Conservation (phyloP, 37 sponge, comb jelly and placozoan genomes). For the Haliclona indistincta region DNA sequence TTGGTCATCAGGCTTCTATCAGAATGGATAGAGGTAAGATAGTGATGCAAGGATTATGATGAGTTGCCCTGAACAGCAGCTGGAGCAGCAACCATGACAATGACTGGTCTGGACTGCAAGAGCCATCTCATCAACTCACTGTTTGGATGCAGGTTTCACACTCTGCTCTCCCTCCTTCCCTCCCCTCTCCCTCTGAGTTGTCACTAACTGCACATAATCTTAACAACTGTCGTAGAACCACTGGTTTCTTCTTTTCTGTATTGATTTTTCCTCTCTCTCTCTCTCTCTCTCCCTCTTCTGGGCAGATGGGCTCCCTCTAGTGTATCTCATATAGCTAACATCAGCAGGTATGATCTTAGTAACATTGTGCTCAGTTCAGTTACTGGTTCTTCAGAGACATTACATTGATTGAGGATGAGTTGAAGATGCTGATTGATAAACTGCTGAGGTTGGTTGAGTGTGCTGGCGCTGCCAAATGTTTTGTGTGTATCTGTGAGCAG, state of each 20-base stretch:
- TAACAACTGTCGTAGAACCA: no score
- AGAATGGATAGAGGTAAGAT: slow-evolving; percentile 23
- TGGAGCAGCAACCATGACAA: slow-evolving; percentile 29
- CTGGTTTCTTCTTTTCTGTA: no score
- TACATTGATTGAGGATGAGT: slow-evolving; percentile 51
- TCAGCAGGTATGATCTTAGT: slow-evolving; percentile 29
- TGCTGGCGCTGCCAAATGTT: neutral
- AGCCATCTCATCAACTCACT: slow-evolving; percentile 61
- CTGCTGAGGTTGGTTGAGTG: slow-evolving; percentile 41
- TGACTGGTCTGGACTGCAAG: slow-evolving; percentile 57
- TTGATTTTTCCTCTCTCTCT: neutral
- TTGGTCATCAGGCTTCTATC: slow-evolving; percentile 21
- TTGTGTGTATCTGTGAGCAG: slow-evolving; percentile 5
- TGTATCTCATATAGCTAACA: slow-evolving; percentile 30
- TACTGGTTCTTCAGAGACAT: slow-evolving; percentile 43
- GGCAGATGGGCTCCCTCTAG: slow-evolving; percentile 43
- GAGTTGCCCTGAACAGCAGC: neutral
- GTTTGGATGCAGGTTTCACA: slow-evolving; percentile 42
- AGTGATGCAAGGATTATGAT: neutral
- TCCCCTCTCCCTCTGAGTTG: no score
- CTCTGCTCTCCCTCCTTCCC: no score
- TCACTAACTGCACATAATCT: no score
- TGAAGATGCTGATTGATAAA: slow-evolving; percentile 63
- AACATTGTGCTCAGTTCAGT: neutral
- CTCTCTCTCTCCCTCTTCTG: neutral